Conservation (phyloP, 2,113 vertebrate species). For the Crotalus tigris region DNA sequence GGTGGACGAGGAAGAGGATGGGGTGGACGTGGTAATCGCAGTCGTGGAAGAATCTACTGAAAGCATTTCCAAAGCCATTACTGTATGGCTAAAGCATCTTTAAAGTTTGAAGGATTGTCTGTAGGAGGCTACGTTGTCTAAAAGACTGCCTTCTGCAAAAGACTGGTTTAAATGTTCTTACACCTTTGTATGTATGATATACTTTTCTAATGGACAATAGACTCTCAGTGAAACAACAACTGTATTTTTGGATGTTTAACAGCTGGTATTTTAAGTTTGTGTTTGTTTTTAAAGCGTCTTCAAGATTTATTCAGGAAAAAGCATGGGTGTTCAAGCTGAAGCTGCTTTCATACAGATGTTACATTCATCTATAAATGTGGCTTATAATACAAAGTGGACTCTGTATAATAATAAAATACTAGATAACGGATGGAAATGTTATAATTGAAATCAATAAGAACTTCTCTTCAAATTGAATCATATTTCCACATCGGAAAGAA, state of each 20-base stretch:
- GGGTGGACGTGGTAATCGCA: slow-evolving; percentile 88
- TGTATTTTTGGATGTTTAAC: slow-evolving; percentile 80
- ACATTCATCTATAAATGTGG: slow-evolving; percentile 57
- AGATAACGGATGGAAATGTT: slow-evolving; percentile 56
- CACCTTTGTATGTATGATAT: slow-evolving; percentile 84
- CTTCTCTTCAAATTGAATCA: slow-evolving; percentile 52
- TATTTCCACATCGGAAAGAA: slow-evolving; percentile 69
- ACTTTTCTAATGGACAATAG: slow-evolving; percentile 79
- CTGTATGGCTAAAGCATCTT: slow-evolving; percentile 43
- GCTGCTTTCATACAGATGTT: slow-evolving; percentile 62
- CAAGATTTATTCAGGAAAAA: slow-evolving; percentile 61
- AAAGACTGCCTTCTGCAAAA: slow-evolving; percentile 75
- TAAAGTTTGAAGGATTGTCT: slow-evolving; percentile 62
- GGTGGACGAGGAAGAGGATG: slow-evolving; percentile 90
- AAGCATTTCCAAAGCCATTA: slow-evolving; percentile 41
- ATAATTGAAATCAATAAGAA: slow-evolving; percentile 50
- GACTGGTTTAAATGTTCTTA: slow-evolving; percentile 78
- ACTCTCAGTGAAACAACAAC: slow-evolving; percentile 72
- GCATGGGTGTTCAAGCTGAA: slow-evolving; percentile 63
- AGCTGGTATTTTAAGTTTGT: slow-evolving; percentile 63
- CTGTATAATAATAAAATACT: slow-evolving; percentile 51
- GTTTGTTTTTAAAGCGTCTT: slow-evolving; percentile 63
- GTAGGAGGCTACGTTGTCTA: slow-evolving; percentile 64
- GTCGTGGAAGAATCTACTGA: slow-evolving; percentile 93
- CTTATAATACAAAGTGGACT: slow-evolving; percentile 54